Base-by-base conservation (phyloP, 2,113 vertebrate species). In the Sus scrofa region DNA sequence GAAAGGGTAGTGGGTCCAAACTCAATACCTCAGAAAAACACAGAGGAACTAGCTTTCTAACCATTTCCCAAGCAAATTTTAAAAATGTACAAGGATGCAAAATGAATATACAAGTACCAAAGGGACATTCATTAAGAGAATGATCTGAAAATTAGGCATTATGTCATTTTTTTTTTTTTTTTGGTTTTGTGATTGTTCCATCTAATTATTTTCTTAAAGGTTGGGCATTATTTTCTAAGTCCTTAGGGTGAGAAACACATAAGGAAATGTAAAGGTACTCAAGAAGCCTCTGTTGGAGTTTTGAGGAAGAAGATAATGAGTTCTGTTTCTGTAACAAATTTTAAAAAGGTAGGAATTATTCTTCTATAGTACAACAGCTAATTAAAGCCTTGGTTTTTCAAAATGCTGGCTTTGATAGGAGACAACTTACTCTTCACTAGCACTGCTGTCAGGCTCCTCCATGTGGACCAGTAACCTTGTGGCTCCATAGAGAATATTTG, bases 171-270 rank as follows among this genome's bases (percentile, higher is more conserved):
- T 85, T 93, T 44, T 44, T 44, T 85, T 93, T 27, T 15, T 74
- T 90, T 50, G n/a, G 6, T 56, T 90, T 95, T 82, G n/a, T 63
- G n/a, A 81, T 89, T 95, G 2, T 67, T 83, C 10, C 37, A 93
- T 62, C 65, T 85, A 92, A 37, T 94, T 79, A 83, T 78, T 74
- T 85, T 86, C 82, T 84, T 93, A 71, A 86, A 93, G 65, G 1
- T 74, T 92, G 26, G 65, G 74, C 32, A 70, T 84, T 91, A 11
- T 71, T 89, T 93, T 92, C 37, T 9, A 93, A 44, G 27, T 75
- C 37, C 58, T 89, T 65, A 26, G 24, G 12, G 24, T 89, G 10
- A 93, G n/a, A 79, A 89, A 71, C 20, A 75, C 2, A 8, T 34
- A 87, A 82, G 56, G 34, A 89, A 93, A 75, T 50, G 27, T 2